A percentile compares a stretch with the other conserved stretches of the same genome.
Evolutionary conservation across 2,797 vertebrate genomes (phyloP).

Genomic region (Poeciliopsis presidionis): DNA sequence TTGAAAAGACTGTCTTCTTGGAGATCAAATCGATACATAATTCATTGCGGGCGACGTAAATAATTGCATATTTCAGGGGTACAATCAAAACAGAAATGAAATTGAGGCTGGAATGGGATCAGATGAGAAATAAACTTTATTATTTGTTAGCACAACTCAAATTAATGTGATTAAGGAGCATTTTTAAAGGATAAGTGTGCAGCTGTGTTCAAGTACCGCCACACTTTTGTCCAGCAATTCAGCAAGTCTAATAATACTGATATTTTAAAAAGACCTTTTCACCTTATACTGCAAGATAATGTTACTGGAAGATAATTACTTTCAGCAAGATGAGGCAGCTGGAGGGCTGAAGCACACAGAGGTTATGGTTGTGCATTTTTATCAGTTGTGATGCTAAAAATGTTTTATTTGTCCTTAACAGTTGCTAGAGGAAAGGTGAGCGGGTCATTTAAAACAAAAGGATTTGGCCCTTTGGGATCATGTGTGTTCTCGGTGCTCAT

Average conservation of each 20-base stretch:
- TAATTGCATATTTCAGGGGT: constrained; percentile 2
- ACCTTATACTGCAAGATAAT: background rate
- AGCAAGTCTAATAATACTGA: background rate
- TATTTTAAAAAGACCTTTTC: constrained; percentile 1
- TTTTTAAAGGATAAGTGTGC: constrained; percentile 4
- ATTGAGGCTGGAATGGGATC: background rate
- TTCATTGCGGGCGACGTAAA: background rate
- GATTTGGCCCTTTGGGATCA: constrained; percentile 21
- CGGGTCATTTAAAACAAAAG: constrained; percentile 31
- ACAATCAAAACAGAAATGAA: constrained; percentile 11
- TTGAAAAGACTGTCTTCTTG: constrained; percentile 7
- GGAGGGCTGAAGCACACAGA: background rate
- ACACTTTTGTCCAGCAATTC: constrained; percentile 15
- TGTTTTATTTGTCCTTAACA: constrained; percentile 10
- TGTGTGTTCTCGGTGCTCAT: constrained; percentile 35
- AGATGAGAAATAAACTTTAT: constrained; percentile 5
- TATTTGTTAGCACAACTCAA: background rate
- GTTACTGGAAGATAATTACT: constrained; percentile 4
- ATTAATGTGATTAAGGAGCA: constrained; percentile 24
- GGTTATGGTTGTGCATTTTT: constrained; percentile 11
- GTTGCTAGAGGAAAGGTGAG: constrained; percentile 34
- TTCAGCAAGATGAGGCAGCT: constrained; percentile 12
- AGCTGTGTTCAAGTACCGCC: background rate
- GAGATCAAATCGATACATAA: constrained; percentile 27
- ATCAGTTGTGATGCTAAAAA: constrained; percentile 17